Percentiles rank a stretch among this genome's conserved stretches.
phyloP scores from a whole-genome alignment of 2,797 vertebrate species.

The Melanogrammus aeglefinus region DNA sequence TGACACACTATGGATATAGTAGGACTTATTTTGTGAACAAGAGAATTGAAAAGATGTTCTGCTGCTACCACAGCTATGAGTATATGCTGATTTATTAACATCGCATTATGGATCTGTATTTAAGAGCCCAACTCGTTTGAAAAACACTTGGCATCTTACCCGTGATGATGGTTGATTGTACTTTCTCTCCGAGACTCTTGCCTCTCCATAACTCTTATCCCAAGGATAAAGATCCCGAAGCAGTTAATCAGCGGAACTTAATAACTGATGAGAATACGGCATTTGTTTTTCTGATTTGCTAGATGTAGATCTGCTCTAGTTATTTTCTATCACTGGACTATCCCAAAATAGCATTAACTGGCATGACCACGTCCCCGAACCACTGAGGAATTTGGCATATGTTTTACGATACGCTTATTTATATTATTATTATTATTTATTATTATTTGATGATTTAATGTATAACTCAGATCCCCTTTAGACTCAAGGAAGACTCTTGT shows the following conservation, averaged over 20 bases:
- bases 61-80: constrained; percentile 54
- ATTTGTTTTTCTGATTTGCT: constrained; percentile 31
- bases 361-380: constrained; percentile 59
- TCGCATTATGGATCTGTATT: constrained; percentile 15
- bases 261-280: constrained; percentile 10
- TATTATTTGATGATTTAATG: constrained; percentile 8
- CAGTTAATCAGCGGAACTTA: neutral
- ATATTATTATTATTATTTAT: constrained; percentile 5
- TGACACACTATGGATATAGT: constrained; percentile 31
- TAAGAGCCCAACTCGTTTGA: neutral
- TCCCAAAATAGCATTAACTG: constrained; percentile 59
- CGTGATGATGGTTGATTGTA: neutral
- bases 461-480: constrained; percentile 18
- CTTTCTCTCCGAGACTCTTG: neutral
- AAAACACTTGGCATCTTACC: neutral
- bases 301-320: constrained; percentile 38
- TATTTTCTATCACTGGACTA: constrained; percentile 58
- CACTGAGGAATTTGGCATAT: constrained; percentile 36
- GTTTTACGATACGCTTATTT: constrained; percentile 8
- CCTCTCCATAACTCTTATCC: neutral
- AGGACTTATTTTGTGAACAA: constrained; percentile 47
- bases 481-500: constrained; percentile 28
- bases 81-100: constrained; percentile 50
- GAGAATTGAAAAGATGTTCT: constrained; percentile 34
- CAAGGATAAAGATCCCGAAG: neutral